These are phyloP conservation scores for Muraenolepis orangiensis DNA, from an alignment of 2,797 vertebrate genomes.

Conservation along the genomic window DNA sequence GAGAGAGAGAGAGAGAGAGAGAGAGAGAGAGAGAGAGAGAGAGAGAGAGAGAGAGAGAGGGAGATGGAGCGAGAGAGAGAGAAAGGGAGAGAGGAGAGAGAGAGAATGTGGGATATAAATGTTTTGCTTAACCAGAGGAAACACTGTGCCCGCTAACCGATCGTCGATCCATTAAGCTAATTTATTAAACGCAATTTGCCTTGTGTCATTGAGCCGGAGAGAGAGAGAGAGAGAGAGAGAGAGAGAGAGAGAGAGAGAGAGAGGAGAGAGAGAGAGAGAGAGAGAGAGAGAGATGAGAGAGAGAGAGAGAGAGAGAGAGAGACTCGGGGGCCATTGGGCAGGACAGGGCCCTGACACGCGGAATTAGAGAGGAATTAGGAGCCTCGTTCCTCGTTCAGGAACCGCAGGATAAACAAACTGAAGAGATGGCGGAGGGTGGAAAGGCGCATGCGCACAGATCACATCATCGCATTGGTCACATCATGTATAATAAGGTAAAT, in stretches of 20 bases:
- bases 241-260: constrained; percentile 77
- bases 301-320: constrained; percentile 75
- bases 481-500: no score
- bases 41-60: no score
- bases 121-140: constrained; percentile 91
- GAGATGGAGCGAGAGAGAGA: background rate
- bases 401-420: constrained; percentile 59
- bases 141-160: constrained; percentile 84
- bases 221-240: constrained; percentile 74
- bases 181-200: constrained; percentile 95
- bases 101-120: constrained; percentile 81
- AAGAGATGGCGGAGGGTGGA: constrained; percentile 34
- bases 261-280: constrained; percentile 78
- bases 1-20: background rate
- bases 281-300: constrained; percentile 80
- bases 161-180: constrained; percentile 92
- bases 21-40: background rate
- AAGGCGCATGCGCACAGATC: constrained; percentile 3
- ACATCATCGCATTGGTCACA: no score
- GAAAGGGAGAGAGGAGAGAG: constrained; percentile 10
- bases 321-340: constrained; percentile 67
- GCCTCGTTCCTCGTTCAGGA: constrained; percentile 56
- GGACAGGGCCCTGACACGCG: constrained; percentile 65
- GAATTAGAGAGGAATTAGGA: constrained; percentile 74
- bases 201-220: constrained; percentile 87